Conservation (phyloP, 2,113 vertebrate genomes). For the Pterocles orientalis region DNA sequence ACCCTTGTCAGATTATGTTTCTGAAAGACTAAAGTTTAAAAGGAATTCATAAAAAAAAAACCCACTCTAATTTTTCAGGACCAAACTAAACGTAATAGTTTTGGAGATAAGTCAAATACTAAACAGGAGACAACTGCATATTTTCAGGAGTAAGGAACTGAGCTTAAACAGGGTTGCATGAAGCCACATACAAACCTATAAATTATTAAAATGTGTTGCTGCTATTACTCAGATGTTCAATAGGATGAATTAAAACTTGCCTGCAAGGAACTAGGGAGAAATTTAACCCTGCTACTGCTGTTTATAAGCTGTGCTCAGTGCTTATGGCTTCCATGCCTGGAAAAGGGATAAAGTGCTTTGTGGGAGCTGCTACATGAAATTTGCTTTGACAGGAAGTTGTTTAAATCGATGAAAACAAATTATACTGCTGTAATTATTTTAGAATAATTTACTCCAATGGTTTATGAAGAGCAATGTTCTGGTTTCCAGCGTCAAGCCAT, state of each 20-base stretch:
- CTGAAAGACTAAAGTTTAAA: not conserved
- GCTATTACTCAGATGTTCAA: not conserved
- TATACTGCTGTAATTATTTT: not conserved
- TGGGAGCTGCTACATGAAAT: not conserved
- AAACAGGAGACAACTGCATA: not conserved
- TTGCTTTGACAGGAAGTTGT: rapidly evolving
- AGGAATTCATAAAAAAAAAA: not conserved
- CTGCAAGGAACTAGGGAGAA: not conserved
- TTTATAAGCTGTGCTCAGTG: not conserved
- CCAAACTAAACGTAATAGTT: not conserved
- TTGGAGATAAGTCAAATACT: not conserved
- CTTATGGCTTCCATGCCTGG: not conserved
- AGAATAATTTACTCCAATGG: not conserved
- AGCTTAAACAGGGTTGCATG: not conserved
- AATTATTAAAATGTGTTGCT: constrained; percentile 1
- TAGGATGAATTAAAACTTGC: not conserved
- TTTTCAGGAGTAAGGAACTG: not conserved
- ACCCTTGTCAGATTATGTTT: not conserved
- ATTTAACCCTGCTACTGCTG: not conserved
- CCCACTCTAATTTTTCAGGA: not conserved
- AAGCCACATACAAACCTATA: not conserved
- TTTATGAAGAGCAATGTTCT: not conserved
- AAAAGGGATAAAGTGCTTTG: not conserved
- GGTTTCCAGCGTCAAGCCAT: not conserved
- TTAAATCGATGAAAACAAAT: not conserved